These are phyloP conservation scores for Merops nubicus DNA, from an alignment of 2,113 vertebrate genomes.

Conservation along the genomic window DNA sequence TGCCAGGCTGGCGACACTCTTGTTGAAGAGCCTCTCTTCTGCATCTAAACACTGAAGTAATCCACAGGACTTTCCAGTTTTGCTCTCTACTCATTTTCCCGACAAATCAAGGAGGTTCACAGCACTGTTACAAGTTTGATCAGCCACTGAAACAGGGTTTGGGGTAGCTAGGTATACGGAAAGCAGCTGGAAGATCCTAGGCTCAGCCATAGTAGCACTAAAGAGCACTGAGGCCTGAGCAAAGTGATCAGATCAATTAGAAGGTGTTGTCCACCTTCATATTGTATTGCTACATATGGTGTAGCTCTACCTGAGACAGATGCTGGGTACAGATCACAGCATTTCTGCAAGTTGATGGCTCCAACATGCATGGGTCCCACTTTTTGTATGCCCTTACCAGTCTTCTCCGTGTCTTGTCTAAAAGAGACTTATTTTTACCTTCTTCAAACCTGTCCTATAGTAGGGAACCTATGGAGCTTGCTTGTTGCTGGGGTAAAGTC, in stretches of 20 bases:
- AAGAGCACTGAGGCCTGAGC: background rate
- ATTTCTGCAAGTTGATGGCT: background rate
- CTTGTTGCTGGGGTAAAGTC: background rate
- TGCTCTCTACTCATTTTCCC: background rate
- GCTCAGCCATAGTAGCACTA: background rate
- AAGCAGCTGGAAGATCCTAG: background rate
- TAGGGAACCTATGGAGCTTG: background rate
- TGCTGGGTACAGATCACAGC: background rate
- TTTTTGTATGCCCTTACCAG: background rate
- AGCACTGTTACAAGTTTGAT: fast-evolving
- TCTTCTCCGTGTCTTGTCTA: background rate
- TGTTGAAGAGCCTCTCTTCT: background rate
- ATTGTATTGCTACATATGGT: fast-evolving
- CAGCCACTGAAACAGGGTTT: background rate
- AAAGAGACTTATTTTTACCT: background rate
- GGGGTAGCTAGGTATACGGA: background rate
- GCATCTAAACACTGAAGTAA: background rate
- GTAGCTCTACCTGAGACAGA: background rate
- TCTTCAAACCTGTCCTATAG: background rate
- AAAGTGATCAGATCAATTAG: background rate
- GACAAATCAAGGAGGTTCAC: fast-evolving
- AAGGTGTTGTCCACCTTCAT: background rate
- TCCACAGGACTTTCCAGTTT: background rate
- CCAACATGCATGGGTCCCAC: fast-evolving
- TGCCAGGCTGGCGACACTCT: background rate